Percentiles rank a stretch among this genome's conserved stretches.
phyloP scores from a whole-genome alignment of 2,888 invertebrate genomes.

The Drosophila prolongata region DNA sequence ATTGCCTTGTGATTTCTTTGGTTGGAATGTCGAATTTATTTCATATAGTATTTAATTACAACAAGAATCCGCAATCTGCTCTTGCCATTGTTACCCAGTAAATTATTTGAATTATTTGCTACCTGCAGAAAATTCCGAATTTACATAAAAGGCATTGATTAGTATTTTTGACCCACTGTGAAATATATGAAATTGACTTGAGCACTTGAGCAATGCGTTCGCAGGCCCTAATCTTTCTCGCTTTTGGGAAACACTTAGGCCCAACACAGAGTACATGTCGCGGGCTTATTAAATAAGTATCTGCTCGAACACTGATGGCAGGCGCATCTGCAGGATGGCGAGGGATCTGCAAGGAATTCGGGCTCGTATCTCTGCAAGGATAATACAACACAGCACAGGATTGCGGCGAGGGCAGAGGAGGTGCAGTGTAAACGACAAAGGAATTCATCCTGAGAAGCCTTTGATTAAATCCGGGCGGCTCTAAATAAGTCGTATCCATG shows the following conservation, averaged over 20 bases:
- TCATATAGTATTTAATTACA: too few species aligned
- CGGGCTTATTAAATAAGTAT: constrained; percentile 1
- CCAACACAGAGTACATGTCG: background rate
- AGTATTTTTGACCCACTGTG: constrained; percentile 28
- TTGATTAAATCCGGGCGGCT: too few species aligned
- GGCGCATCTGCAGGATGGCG: background rate
- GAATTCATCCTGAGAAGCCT: background rate
- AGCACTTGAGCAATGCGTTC: constrained; percentile 32
- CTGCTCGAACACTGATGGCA: background rate
- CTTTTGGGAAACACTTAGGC: constrained; percentile 3
- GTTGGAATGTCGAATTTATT: too few species aligned
- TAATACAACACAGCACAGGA: background rate
- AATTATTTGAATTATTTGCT: too few species aligned
- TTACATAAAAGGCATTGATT: too few species aligned
- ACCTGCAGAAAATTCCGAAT: too few species aligned
- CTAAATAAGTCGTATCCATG: background rate
- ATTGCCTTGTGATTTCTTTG: too few species aligned
- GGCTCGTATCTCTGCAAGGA: background rate
- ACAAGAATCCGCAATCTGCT: too few species aligned
- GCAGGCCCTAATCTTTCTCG: background rate
- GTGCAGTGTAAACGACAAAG: background rate
- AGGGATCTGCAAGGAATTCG: background rate
- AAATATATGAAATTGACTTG: constrained; percentile 58
- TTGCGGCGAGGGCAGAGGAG: background rate
- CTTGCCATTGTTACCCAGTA: too few species aligned